Evolutionary conservation across 2,113 vertebrate genomes (phyloP).

Genomic region (Lepus timidus): DNA sequence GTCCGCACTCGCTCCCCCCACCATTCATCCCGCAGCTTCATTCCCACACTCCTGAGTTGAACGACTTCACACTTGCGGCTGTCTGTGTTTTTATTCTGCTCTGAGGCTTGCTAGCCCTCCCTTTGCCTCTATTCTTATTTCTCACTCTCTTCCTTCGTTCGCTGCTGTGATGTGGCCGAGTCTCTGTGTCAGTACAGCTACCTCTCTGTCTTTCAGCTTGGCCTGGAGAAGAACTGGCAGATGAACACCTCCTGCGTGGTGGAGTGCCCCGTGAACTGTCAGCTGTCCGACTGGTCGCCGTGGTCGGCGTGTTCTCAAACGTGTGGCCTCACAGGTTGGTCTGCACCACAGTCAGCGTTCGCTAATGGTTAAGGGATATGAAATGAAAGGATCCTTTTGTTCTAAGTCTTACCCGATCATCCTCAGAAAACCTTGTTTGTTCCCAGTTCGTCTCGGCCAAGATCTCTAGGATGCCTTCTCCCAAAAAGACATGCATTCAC

Average conservation of each 20-base stretch:
- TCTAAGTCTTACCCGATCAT: background rate
- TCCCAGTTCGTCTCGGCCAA: background rate
- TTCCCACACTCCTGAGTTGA: background rate
- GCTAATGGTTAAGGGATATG: background rate
- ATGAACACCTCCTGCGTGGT: conserved; percentile 96
- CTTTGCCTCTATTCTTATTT: background rate
- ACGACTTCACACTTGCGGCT: background rate
- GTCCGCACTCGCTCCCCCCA: background rate
- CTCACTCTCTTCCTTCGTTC: background rate
- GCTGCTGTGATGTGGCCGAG: rapidly evolving
- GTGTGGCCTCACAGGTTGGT: conserved; percentile 95
- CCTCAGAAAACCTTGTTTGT: background rate
- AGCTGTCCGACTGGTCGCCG: conserved; percentile 96
- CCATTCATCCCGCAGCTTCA: background rate
- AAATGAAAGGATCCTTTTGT: background rate
- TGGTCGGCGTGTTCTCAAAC: conserved; percentile 97
- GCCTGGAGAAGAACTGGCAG: conserved; percentile 96
- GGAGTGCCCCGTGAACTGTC: conserved; percentile 98
- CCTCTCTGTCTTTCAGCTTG: conserved; percentile 89
- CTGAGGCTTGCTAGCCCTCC: background rate
- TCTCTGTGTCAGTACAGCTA: background rate
- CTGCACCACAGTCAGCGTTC: background rate
- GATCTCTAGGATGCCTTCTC: background rate
- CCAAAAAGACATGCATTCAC: background rate
- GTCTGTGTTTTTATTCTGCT: background rate